These are phyloP conservation scores for Polia nebulosa DNA, from an alignment of 2,888 invertebrate genomes.

Conservation along the genomic window DNA sequence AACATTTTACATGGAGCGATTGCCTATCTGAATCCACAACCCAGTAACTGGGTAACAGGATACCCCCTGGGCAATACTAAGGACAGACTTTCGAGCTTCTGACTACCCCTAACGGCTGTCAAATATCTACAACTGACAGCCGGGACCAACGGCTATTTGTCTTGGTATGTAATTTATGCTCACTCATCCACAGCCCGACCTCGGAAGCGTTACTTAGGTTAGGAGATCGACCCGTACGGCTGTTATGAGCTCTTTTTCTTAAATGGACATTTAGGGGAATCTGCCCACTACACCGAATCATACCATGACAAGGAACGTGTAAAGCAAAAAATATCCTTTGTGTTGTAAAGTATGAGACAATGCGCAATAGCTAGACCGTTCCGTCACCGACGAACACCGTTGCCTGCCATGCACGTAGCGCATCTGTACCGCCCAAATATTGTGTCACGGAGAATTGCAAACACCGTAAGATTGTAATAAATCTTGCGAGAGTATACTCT, in stretches of 20 bases:
- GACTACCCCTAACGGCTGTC: neutral
- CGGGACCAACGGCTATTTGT: neutral
- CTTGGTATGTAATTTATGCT: neutral
- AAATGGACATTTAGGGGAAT: neutral
- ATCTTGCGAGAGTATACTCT: too few relatives aligned
- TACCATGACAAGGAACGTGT: too few relatives aligned
- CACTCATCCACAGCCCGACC: neutral
- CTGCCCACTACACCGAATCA: too few relatives aligned
- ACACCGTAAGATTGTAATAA: too few relatives aligned
- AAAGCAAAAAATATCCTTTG: too few relatives aligned
- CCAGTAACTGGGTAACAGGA: neutral
- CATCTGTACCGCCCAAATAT: too few relatives aligned
- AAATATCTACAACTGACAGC: neutral
- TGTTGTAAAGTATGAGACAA: too few relatives aligned
- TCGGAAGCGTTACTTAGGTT: neutral
- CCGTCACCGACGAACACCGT: too few relatives aligned
- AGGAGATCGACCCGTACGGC: neutral
- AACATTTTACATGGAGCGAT: neutral
- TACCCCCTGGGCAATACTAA: neutral
- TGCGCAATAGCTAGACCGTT: too few relatives aligned
- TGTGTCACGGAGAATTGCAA: too few relatives aligned
- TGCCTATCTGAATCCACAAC: neutral
- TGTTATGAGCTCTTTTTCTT: neutral
- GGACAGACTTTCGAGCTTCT: neutral
- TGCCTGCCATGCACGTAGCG: too few relatives aligned